Conservation (phyloP, 2,888 invertebrate species). For the Tetragonisca angustula region DNA sequence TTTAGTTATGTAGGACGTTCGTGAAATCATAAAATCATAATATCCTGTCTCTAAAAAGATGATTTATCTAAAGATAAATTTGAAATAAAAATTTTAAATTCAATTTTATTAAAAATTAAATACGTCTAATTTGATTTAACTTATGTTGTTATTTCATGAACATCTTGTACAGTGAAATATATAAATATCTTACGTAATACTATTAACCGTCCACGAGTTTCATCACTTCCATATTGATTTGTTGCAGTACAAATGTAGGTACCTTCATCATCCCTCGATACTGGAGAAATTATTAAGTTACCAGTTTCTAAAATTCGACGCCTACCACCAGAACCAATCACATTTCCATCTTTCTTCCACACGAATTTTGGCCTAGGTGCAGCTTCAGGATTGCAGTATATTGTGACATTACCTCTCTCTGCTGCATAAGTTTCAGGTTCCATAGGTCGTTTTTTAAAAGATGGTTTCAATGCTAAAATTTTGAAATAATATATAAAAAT, state of each 20-base stretch:
- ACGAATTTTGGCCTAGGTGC: conserved; percentile 94
- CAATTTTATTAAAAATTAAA: background rate
- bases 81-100: background rate
- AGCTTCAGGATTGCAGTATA: conserved; percentile 96
- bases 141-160: background rate
- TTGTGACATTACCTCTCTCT: conserved; percentile 95
- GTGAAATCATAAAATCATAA: background rate
- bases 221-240: conserved; percentile 94
- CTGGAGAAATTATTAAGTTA: conserved; percentile 93
- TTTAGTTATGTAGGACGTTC: background rate
- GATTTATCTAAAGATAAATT: background rate
- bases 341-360: conserved; percentile 95
- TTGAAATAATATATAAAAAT: background rate
- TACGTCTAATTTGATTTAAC: background rate
- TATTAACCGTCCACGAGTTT: conserved; percentile 92
- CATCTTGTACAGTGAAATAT: background rate
- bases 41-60: background rate
- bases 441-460: conserved; percentile 94
- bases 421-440: conserved; percentile 96
- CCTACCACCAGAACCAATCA: conserved; percentile 91
- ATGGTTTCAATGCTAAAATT: conserved; percentile 88
- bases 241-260: conserved; percentile 94
- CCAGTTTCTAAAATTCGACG: conserved; percentile 93
- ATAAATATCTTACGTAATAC: conserved; percentile 88
- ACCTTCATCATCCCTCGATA: conserved; percentile 94